Percentiles rank a stretch among this genome's conserved stretches.
Evolutionary conservation across 2,797 vertebrate species (phyloP).

Genomic region (Euthynnus affinis): DNA sequence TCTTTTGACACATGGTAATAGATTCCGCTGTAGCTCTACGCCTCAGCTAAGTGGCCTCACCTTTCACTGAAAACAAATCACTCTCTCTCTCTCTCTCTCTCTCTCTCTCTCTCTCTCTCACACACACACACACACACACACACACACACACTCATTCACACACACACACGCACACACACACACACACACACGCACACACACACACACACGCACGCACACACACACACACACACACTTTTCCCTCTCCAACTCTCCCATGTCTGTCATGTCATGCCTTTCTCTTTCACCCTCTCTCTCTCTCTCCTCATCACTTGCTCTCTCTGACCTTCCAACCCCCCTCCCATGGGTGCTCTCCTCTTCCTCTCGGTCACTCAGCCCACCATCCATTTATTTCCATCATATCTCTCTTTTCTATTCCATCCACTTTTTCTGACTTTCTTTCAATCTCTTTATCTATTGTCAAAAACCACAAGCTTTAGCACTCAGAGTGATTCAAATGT

Average conservation of each 20-base stretch:
- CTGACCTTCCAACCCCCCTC: slow-evolving; percentile 49
- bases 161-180: slow-evolving; percentile 17
- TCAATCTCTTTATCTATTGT: neutral
- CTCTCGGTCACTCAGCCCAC: slow-evolving; percentile 67
- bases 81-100: slow-evolving; percentile 75
- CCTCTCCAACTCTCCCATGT: slow-evolving; percentile 19
- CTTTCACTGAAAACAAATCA: slow-evolving; percentile 99
- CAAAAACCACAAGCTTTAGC: no score
- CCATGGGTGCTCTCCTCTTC: slow-evolving; percentile 74
- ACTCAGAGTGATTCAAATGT: no score
- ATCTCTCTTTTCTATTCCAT: slow-evolving; percentile 31
- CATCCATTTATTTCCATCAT: slow-evolving; percentile 53
- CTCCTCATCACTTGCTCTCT: neutral
- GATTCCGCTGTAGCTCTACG: slow-evolving; percentile 94
- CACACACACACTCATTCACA: slow-evolving; percentile 23
- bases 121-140: slow-evolving; percentile 23
- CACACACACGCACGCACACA: slow-evolving; percentile 32
- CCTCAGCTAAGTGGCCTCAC: slow-evolving; percentile 96
- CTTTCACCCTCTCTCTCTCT: slow-evolving; percentile 10
- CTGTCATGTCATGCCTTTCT: slow-evolving; percentile 25
- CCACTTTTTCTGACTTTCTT: slow-evolving; percentile 26
- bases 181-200: slow-evolving; percentile 23
- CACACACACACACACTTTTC: slow-evolving; percentile 17
- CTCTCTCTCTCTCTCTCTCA: slow-evolving; percentile 70
- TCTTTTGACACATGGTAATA: slow-evolving; percentile 99